Evolutionary conservation across 2,797 vertebrate species (phyloP), one percentile per base, ranked within the genome.

Genomic region (Poeciliopsis turneri): DNA sequence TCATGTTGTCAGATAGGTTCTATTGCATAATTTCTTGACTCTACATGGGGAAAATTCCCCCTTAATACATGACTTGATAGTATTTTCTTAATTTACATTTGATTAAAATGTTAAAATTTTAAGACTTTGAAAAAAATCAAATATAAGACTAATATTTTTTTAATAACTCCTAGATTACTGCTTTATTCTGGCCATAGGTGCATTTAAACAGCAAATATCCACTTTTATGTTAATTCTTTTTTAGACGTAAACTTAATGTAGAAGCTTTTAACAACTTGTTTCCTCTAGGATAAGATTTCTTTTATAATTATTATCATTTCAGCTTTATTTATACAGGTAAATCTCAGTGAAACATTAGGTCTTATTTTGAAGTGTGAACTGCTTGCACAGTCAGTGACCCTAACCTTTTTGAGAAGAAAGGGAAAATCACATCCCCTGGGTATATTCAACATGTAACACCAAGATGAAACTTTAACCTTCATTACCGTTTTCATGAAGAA

Each of bases 331-430:
- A n/a, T 69, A n/a, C 66, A 69, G 23, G 12, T 39, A 68, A 68
- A 68, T 39, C 64, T 68, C 9, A 68, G 20, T 25, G 23, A 69
- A 43, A 43, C 39, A 25, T 43, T 69, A 15, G 39, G 39, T 69
- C 23, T 43, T 69, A n/a, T 69, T 43, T 25, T 69, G 66, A 69
- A 43, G 66, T 6, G 23, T 43, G 39, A n/a, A 69, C 39, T 53
- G 43, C 76, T 49, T 61, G 28, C 41, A 36, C 53, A 61, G 70
- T n/a, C 30, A 46, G 53, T 66, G 69, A 80, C 33, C 30, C 4
- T 75, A 49, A 83, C 49, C 76, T 68, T 76, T 20, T 46, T 23
- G 10, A 16, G 43, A 28, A 71, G 43, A 49, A 30, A 41, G 69
- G 41, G 15, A 28, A 55, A 46, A 46, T 57, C 28, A 33, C 41